Base-by-base conservation (phyloP, 2,797 vertebrate species). In the Xerus rutilus region DNA sequence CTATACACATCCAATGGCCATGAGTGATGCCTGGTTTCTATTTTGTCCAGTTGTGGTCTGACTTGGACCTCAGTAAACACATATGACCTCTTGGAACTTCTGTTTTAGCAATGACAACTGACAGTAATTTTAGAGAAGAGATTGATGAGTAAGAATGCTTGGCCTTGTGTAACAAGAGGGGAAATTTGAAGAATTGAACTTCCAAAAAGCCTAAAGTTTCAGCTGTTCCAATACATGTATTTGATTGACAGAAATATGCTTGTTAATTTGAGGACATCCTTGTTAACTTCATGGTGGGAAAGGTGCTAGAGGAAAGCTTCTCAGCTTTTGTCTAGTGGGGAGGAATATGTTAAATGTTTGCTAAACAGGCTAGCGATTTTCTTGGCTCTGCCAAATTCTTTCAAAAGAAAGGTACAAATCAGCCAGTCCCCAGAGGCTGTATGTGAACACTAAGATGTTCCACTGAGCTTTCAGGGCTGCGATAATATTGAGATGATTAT, bases 61-160 rank as follows among this genome's bases (percentile, higher is more conserved):
- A 39, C 59, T 91, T 52, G 85, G 49, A 93, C 86, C 72, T 96
- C 76, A 72, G 52, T n/a, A 81, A 86, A 83, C 11, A n/a, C 83
- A 79, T 84, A 59, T 67, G 39, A 69, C 79, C 35, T 97, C 88
- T 86, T 76, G 39, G 79, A 94, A 95, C 78, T 93, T 96, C 95
- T 93, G 69, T 95, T 97, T 97, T 86, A 96, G 89, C 15, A 52
- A 20, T 93, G 77, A 96, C 95, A 95, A 95, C 79, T 95, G 92
- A 84, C 11, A 28, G 59, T 93, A 89, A 97, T 96, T 98, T 97
- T 97, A 92, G 95, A 96, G 86, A 89, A 92, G 62, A 86, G 52
- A 90, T 77, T 77, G 79, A 78, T 96, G 85, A 92, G 7, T 76
- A 90, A 83, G 77, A 81, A 89, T 91, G 32, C 77, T 83, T 92